A percentile compares a stretch with the other conserved stretches of the same genome.
These are phyloP conservation scores for Eupithecia abbreviata DNA, from an alignment of 2,888 invertebrate species.

Conservation along the genomic window DNA sequence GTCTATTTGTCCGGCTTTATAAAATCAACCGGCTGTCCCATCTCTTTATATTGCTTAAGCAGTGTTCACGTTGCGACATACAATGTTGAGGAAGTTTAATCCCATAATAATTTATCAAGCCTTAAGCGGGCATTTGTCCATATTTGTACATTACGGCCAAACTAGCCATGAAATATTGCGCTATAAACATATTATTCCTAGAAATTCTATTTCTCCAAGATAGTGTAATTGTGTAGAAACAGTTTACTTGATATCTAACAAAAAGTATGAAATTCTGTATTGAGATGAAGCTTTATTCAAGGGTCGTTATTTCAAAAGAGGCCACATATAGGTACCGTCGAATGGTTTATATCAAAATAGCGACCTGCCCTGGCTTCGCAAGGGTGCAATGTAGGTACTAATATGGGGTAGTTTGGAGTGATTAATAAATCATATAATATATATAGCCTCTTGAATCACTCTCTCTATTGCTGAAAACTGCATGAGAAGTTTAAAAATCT, in stretches of 20 bases:
- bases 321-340: background rate
- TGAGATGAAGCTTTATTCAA: background rate
- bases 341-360: background rate
- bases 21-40: background rate
- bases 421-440: no score
- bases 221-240: constrained; percentile 17
- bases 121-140: constrained; percentile 33
- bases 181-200: constrained; percentile 21
- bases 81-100: constrained; percentile 43
- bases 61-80: constrained; percentile 13
- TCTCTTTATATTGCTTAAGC: background rate
- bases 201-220: constrained; percentile 27
- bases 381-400: no score
- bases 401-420: no score
- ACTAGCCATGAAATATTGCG: constrained; percentile 29
- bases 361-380: no score
- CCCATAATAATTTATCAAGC: constrained; percentile 36
- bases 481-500: no score
- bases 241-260: background rate
- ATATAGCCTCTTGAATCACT: no score
- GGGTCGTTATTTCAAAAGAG: background rate
- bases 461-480: no score
- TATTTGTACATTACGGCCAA: constrained; percentile 33
- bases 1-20: constrained; percentile 4
- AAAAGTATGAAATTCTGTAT: background rate